phyloP scores from a whole-genome alignment of 2,888 invertebrate species.

The Homarus gammarus region DNA sequence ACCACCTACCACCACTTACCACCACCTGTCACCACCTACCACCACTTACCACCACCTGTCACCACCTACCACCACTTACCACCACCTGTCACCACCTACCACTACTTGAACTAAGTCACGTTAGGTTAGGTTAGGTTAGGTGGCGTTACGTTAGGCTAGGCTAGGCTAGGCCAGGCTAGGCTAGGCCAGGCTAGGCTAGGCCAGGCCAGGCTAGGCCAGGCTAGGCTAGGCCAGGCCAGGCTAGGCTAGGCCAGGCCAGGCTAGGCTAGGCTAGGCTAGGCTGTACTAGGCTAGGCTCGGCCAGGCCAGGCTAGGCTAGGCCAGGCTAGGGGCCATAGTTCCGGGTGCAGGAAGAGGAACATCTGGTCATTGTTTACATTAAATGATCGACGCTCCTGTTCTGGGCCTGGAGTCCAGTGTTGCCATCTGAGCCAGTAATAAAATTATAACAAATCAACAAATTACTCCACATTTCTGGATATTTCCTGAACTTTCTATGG shows the following conservation, averaged over 20 bases:
- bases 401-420: too few species aligned
- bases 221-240: conserved; percentile 8
- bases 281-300: conserved; percentile 14
- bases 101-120: conserved; percentile 28
- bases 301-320: conserved; percentile 13
- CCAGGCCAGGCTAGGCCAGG: not conserved
- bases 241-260: conserved; percentile 3
- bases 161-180: conserved; percentile 8
- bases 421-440: too few species aligned
- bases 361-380: too few species aligned
- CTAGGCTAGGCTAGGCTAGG: conserved; percentile 9
- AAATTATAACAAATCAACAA: too few species aligned
- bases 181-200: conserved; percentile 18
- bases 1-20: too few species aligned
- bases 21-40: too few species aligned
- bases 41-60: too few species aligned
- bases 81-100: too few species aligned
- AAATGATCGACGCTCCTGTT: too few species aligned
- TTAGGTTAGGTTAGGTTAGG: conserved; percentile 29
- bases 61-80: too few species aligned
- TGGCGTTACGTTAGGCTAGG: conserved; percentile 33
- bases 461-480: too few species aligned
- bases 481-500: too few species aligned
- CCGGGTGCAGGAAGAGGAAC: not conserved
- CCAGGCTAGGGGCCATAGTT: conserved; percentile 14